Base-by-base conservation (phyloP, 2,797 vertebrate genomes). In the Microctenopoma stevenorrisi region DNA sequence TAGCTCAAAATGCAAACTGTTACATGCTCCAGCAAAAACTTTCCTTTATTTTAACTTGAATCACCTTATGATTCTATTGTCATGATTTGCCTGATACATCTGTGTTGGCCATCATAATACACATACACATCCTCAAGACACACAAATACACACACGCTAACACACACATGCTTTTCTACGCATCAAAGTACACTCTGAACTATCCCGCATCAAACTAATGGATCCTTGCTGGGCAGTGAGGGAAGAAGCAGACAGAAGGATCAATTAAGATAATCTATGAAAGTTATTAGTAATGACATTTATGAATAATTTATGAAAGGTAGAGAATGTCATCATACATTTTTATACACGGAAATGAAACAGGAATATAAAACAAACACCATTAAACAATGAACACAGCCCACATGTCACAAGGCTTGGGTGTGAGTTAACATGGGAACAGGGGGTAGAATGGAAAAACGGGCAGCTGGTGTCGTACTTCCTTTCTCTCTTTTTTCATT, bases 261-360 rank as follows among this genome's bases (percentile, higher is more conserved):
- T 95, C 94, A 93, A 94, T 94, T 94, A 89, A 91, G 88, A 93
- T 94, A 93, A 94, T 94, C 92, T 94, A 94, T 94, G 90, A 91
- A 95, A 91, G 92, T 93, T 94, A 95, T 95, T 94, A 94, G 91
- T 92, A 92, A 94, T 95, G 94, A 94, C 94, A 94, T 95, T 95
- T 94, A 94, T 95, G 93, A 94, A 95, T 94, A 92, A 93, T 95
- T 95, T 90, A 95, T 95, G 88, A 89, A 90, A 92, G 87, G 91
- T 91, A 91, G 92, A 92, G 89, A 92, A 94, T 93, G 93, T 93
- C 93, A 90, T 94, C 93, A 94, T 94, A 90, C 85, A 94, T 94
- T 93, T 94, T 93, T 91, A 94, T 94, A 91, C 91, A 93, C 84
- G 89, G 91, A 94, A 94, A 94, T 94, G 91, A 94, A 90, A 87